Evolutionary conservation across 2,797 vertebrate species (phyloP).

Genomic region (Pogoniulus pusillus): DNA sequence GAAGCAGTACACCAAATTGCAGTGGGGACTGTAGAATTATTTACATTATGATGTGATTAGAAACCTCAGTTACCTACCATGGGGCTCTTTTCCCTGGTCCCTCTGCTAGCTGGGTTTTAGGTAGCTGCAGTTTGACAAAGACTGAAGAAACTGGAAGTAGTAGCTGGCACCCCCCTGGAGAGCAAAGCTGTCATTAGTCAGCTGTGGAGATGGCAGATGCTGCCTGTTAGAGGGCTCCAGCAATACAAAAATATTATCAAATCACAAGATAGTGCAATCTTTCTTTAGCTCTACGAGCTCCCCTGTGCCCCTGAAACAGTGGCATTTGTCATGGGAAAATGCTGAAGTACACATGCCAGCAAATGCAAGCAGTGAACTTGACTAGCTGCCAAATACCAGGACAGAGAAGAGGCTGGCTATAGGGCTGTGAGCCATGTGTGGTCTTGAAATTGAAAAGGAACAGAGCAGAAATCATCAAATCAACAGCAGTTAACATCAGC

Average conservation of each 20-base stretch:
- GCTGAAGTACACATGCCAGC: background rate
- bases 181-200: background rate
- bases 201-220: background rate
- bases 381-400: background rate
- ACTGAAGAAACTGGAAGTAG: background rate
- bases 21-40: background rate
- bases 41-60: background rate
- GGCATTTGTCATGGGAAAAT: background rate
- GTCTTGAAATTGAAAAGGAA: background rate
- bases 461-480: background rate
- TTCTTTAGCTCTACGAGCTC: background rate
- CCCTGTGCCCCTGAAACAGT: fast-evolving
- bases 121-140: background rate
- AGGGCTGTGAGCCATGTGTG: background rate
- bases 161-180: background rate
- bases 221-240: background rate
- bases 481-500: background rate
- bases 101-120: background rate
- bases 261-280: background rate
- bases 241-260: background rate
- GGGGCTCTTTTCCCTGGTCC: background rate
- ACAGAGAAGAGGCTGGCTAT: background rate
- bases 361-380: background rate
- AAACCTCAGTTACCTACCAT: background rate
- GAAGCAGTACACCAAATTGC: background rate